phyloP scores from a whole-genome alignment of 2,797 vertebrate genomes.

The Sciurus vulgaris region DNA sequence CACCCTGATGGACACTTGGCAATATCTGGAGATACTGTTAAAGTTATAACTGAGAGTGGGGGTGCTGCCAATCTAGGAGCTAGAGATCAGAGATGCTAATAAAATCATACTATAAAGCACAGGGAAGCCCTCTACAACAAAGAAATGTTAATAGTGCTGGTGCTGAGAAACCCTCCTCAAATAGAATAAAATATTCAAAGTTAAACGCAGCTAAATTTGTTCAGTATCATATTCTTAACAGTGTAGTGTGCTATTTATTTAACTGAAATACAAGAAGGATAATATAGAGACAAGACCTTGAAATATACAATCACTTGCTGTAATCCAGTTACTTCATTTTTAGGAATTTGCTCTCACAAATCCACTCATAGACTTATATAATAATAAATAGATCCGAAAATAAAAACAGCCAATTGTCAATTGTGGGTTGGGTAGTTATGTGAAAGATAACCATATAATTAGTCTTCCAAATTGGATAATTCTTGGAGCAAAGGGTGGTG shows the following conservation, averaged over 20 bases:
- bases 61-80: neutral
- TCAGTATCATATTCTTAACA: neutral
- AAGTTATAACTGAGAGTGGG: neutral
- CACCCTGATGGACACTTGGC: neutral
- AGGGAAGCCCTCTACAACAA: neutral
- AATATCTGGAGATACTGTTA: neutral
- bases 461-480: neutral
- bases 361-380: neutral
- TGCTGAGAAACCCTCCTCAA: neutral
- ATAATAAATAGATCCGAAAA: constrained; percentile 25
- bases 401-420: neutral
- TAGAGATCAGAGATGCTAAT: neutral
- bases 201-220: neutral
- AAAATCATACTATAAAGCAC: neutral
- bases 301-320: neutral
- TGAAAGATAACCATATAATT: neutral
- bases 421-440: neutral
- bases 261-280: neutral
- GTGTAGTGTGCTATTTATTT: neutral
- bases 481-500: neutral
- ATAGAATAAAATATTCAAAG: neutral
- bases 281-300: neutral
- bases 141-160: neutral
- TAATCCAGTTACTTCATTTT: neutral
- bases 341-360: constrained; percentile 7